phyloP scores from a whole-genome alignment of 2,113 vertebrate species.

The Cottus gobio region DNA sequence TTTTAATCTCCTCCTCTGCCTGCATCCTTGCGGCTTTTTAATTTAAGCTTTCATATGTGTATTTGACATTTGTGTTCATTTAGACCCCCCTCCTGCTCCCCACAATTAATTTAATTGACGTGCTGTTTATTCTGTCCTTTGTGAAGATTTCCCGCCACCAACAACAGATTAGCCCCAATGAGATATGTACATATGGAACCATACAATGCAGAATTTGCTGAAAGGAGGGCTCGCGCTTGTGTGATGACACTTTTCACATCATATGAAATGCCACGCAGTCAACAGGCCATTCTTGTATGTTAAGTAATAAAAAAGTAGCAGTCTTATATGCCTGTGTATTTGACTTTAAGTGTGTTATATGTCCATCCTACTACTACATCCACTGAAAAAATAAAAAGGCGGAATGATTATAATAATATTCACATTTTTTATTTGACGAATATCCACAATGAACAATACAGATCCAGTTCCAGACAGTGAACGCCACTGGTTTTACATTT shows the following conservation, averaged over 20 bases:
- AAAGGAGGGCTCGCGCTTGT: not conserved
- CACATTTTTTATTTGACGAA: not conserved
- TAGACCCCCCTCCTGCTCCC: constrained; percentile 28
- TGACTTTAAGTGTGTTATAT: not conserved
- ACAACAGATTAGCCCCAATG: constrained; percentile 10
- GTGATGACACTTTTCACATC: not conserved
- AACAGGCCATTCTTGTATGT: not conserved
- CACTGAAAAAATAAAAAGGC: not conserved
- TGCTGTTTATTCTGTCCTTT: constrained; percentile 69
- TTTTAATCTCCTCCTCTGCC: constrained; percentile 81
- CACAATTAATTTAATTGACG: constrained; percentile 80
- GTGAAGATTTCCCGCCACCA: constrained; percentile 56
- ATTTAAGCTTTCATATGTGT: constrained; percentile 85
- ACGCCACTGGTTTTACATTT: constrained; percentile 61
- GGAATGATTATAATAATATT: not conserved
- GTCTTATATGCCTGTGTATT: not conserved
- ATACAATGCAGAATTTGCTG: not conserved
- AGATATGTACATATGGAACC: not conserved
- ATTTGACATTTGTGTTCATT: constrained; percentile 84
- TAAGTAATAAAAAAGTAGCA: not conserved
- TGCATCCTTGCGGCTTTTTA: constrained; percentile 81
- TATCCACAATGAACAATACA: constrained; percentile 16
- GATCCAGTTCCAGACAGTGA: constrained; percentile 37
- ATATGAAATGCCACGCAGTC: constrained; percentile 1
- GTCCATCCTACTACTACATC: not conserved